Percentiles rank a stretch among this genome's conserved stretches.
Evolutionary conservation across 2,113 vertebrate genomes (phyloP).

Genomic region (Trematocara nigrifrons): DNA sequence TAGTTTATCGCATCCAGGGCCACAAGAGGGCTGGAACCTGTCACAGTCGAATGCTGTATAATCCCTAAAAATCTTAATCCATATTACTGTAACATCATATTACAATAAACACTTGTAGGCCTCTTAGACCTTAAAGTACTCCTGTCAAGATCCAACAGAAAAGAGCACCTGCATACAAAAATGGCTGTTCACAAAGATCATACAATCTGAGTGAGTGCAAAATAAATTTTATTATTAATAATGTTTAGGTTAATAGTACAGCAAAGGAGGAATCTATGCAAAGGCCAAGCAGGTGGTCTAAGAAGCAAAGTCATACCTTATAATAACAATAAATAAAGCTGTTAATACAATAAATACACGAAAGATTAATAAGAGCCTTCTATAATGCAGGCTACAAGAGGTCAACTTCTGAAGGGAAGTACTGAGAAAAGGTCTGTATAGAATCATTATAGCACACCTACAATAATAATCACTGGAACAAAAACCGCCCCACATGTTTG

Average conservation of each 20-base stretch:
- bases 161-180: neutral
- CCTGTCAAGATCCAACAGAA: neutral
- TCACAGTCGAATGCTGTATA: neutral
- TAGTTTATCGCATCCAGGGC: neutral
- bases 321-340: slow-evolving; percentile 77
- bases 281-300: slow-evolving; percentile 22
- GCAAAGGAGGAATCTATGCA: slow-evolving; percentile 41
- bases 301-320: slow-evolving; percentile 29
- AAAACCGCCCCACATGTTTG: slow-evolving; percentile 73
- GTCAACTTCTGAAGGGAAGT: slow-evolving; percentile 84
- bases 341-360: slow-evolving; percentile 85
- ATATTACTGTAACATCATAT: neutral
- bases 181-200: neutral
- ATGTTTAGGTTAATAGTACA: slow-evolving; percentile 72
- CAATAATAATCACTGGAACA: slow-evolving; percentile 72
- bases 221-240: slow-evolving; percentile 62
- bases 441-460: slow-evolving; percentile 68
- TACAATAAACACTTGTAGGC: neutral
- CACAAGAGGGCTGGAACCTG: neutral
- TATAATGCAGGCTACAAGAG: slow-evolving; percentile 87
- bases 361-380: slow-evolving; percentile 83
- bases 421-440: slow-evolving; percentile 78
- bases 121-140: neutral
- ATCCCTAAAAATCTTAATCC: neutral
- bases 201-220: neutral